Evolutionary conservation across 1,140 invertebrate genomes (phyloP).

Genomic region (Oryzaephilus surinamensis): DNA sequence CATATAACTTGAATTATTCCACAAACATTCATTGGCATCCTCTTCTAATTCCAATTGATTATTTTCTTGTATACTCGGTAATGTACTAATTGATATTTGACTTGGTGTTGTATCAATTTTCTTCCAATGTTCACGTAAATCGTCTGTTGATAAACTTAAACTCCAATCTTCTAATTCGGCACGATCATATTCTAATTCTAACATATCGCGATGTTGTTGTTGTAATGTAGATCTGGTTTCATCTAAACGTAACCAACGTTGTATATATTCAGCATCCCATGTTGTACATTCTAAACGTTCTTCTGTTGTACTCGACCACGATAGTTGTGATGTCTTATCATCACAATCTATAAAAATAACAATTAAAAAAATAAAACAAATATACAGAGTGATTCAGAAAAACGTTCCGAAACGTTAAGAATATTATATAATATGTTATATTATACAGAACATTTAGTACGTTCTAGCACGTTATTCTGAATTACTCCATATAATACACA

Average conservation of each 20-base stretch:
- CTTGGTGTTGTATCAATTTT: conserved; percentile 38
- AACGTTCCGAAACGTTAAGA: too few species aligned
- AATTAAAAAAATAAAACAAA: too few species aligned
- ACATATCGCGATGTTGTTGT: conserved; percentile 54
- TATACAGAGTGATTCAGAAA: too few species aligned
- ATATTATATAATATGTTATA: too few species aligned
- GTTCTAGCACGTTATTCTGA: too few species aligned
- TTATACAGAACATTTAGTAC: too few species aligned
- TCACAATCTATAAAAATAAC: too few species aligned
- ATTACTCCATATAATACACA: too few species aligned
- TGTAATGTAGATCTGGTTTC: conserved; percentile 53
- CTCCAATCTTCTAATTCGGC: conserved; percentile 72
- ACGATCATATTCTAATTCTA: conserved; percentile 61
- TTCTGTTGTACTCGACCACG: conserved; percentile 45
- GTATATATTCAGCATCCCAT: conserved; percentile 62
- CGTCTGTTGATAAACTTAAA: conserved; percentile 57
- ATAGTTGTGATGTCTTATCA: conserved; percentile 37
- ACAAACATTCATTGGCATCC: conserved; percentile 60
- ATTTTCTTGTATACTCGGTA: conserved; percentile 62
- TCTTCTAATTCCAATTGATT: conserved; percentile 60
- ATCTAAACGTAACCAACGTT: conserved; percentile 62
- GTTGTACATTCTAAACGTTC: conserved; percentile 47
- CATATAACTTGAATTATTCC: conserved; percentile 56
- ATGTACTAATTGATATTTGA: conserved; percentile 48
- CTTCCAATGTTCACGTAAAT: conserved; percentile 42